These are phyloP conservation scores for Melinaea menophilus DNA, from an alignment of 2,888 invertebrate species.

Conservation along the genomic window DNA sequence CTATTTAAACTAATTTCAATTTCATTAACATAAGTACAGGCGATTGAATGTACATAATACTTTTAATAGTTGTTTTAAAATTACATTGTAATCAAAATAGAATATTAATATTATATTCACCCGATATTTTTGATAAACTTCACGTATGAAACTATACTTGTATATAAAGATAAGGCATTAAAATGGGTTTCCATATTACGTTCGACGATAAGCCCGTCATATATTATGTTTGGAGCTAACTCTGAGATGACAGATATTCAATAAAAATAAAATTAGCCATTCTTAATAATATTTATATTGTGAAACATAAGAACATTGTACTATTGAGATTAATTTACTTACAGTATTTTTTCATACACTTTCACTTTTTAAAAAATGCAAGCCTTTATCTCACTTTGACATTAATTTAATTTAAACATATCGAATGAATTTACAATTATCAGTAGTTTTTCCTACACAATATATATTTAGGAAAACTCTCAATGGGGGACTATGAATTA, in stretches of 20 bases:
- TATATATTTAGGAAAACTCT: slow-evolving; percentile 90
- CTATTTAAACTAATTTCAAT: neutral
- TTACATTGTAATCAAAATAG: neutral
- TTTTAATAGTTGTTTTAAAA: neutral
- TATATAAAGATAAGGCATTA: slow-evolving; percentile 38
- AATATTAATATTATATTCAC: slow-evolving; percentile 68
- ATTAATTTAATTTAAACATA: too few relatives aligned
- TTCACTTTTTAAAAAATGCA: too few relatives aligned
- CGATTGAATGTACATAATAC: neutral
- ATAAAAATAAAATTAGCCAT: too few relatives aligned
- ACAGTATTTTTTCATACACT: too few relatives aligned
- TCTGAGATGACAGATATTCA: too few relatives aligned
- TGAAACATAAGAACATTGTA: too few relatives aligned
- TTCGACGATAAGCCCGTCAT: too few relatives aligned
- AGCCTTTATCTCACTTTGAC: too few relatives aligned
- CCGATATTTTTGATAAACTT: slow-evolving; percentile 93
- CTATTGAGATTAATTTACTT: too few relatives aligned
- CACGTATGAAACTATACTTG: slow-evolving; percentile 95
- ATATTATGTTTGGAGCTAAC: too few relatives aligned
- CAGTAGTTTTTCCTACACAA: slow-evolving; percentile 2
- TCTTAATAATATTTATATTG: too few relatives aligned
- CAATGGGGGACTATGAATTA: slow-evolving; percentile 80
- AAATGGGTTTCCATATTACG: neutral
- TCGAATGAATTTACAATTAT: neutral
- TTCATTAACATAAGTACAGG: neutral